Conservation (phyloP, 2,888 invertebrate genomes). For the Apamea crenata region DNA sequence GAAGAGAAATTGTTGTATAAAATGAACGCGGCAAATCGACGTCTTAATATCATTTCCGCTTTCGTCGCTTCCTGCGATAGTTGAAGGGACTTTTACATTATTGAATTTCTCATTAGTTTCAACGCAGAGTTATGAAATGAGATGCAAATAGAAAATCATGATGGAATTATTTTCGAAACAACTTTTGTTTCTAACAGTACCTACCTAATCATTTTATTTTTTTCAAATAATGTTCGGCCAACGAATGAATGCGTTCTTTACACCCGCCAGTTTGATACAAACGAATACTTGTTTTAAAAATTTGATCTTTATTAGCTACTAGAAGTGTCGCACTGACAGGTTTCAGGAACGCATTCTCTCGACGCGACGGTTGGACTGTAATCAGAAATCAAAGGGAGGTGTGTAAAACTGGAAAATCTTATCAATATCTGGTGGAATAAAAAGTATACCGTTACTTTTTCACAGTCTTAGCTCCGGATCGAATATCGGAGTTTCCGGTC, state of each 20-base stretch:
- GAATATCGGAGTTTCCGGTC: too few relatives aligned
- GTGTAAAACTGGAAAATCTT: neutral
- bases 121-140: slow-evolving; percentile 12
- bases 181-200: neutral
- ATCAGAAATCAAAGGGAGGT: neutral
- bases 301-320: neutral
- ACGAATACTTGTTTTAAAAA: neutral
- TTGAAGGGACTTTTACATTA: slow-evolving; percentile 29
- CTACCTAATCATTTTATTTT: neutral
- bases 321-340: neutral
- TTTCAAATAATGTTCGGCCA: too few relatives aligned
- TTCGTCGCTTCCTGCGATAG: slow-evolving; percentile 32
- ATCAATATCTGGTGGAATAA: neutral
- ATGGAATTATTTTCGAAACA: neutral
- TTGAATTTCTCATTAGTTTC: slow-evolving; percentile 38
- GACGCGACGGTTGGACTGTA: neutral
- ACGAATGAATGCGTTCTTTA: neutral
- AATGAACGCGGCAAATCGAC: slow-evolving; percentile 57
- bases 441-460: neutral
- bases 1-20: slow-evolving; percentile 38
- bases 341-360: neutral
- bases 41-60: slow-evolving; percentile 42
- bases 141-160: slow-evolving; percentile 1
- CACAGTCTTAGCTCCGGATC: neutral
- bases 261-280: neutral